Evolutionary conservation across 2,797 vertebrate species (phyloP), one percentile per base, ranked within the genome.

Genomic region (Semotilus atromaculatus): DNA sequence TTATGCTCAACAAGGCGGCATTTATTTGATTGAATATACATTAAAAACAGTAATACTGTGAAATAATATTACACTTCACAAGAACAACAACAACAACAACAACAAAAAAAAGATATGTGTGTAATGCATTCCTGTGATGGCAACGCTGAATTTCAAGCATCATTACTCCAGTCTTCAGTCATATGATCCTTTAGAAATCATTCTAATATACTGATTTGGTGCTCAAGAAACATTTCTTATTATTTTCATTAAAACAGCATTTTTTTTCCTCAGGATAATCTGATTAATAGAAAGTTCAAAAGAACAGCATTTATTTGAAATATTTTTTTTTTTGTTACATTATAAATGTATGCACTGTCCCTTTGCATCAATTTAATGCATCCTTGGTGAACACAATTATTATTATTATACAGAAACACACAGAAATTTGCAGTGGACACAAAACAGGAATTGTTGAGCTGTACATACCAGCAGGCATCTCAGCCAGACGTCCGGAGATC

Each of bases 391-490:
- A n/a, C 9, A 58, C 55, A 58, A 58, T 13, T 58, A n/a, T 58
- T 58, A n/a, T n/a, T n/a, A n/a, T n/a, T n/a, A n/a, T n/a, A n/a
- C n/a, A n/a, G n/a, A n/a, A n/a, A n/a, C n/a, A n/a, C n/a, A n/a
- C n/a, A n/a, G n/a, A n/a, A n/a, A n/a, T n/a, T 73, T 29, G 71
- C 23, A 21, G 11, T 19, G 23, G 10, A 60, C 58, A 62, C 60
- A 62, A 16, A 62, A 62, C 14, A 7, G 60, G 13, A 26, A 62
- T 62, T 62, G 13, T 31, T 62, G 18, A 23, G 7, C 6, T 3
- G 11, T 82, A 93, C 95, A 94, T 89, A 99, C 98, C 98, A 90
- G 98, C 98, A 86, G 98, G 98, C 98, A 99, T 99, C 93, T 99
- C 98, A 83, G 98, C 98, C 90, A 99, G 90, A 89, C 98, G 94